Evolutionary conservation across 37 sponge, comb jelly and placozoan species (phyloP).

Genomic region (Halisarca cf. caerulea): DNA sequence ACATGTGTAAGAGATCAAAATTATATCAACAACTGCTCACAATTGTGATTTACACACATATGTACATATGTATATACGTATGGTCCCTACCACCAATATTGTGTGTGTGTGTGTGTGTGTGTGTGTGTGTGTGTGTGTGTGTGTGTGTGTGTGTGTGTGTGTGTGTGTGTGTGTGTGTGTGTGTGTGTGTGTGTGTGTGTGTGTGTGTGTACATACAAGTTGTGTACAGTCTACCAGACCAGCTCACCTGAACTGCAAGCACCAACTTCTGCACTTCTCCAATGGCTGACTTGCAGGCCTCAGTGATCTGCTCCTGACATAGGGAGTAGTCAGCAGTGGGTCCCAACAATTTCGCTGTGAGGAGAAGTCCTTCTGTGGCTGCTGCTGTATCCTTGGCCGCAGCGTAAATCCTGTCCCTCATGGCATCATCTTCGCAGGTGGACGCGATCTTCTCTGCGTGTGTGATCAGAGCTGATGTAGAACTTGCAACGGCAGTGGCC

Average conservation of each 20-base stretch:
- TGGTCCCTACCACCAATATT: too few species aligned
- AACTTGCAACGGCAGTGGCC: not conserved
- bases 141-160: too few species aligned
- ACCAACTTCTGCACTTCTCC: slow-evolving; percentile 40
- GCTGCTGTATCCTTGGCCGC: slow-evolving; percentile 7
- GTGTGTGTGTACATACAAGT: not conserved
- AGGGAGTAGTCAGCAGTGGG: slow-evolving; percentile 47
- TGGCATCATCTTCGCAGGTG: not conserved
- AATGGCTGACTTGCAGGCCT: slow-evolving; percentile 53
- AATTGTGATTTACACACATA: too few species aligned
- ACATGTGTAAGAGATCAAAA: too few species aligned
- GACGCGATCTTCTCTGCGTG: slow-evolving; percentile 4
- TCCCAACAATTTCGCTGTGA: slow-evolving; percentile 45
- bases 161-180: too few species aligned
- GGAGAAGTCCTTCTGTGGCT: slow-evolving; percentile 26
- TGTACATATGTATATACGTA: not conserved
- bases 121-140: too few species aligned
- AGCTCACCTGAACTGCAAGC: slow-evolving; percentile 32
- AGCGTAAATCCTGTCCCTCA: not conserved
- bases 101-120: not conserved
- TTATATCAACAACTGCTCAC: too few species aligned
- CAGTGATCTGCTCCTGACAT: slow-evolving; percentile 76
- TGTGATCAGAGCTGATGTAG: not conserved
- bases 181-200: not conserved
- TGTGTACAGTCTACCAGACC: too few species aligned